Base-by-base conservation (phyloP, 2,888 invertebrate species). In the Pyrrhia umbra region DNA sequence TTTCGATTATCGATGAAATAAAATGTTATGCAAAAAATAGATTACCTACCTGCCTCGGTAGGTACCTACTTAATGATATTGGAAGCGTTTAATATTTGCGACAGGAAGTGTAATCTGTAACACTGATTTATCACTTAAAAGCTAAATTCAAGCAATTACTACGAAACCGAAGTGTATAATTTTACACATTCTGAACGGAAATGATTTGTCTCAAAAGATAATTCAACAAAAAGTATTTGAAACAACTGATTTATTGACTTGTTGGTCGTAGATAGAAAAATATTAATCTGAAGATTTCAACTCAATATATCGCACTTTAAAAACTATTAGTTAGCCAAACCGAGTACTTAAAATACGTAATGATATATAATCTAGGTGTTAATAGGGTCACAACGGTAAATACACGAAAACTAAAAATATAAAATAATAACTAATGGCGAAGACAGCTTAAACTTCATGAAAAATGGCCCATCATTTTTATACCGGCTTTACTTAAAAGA, bases 351-450 rank as follows among this genome's bases (percentile, higher is more conserved):
- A 60, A 76, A 61, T 61, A 47, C 54, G 51, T 72, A 68, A 75
- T 69, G 77, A 67, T 74, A 75, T 58, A 63, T 62, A 27, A 66
- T 56, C 57, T 46, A 40, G 18, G 61, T 68, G 78, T 75, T 77
- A 77, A 79, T 80, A 63, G 68, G 80, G 77, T 80, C 78, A 67
- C 64, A 72, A 72, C 80, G 79, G 80, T 80, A 80, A 80, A 78
- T 62, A 75, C 66, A 68, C 50, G 60, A 59, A 51, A 64, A 59
- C 56, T 50, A 66, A 66, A 78, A 76, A 72, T 68, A 71, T 75
- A 67, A 80, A 80, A 77, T 77, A 71, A 68, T 80, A 78, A 80
- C 46, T 64, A 72, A 79, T 79, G 72, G 80, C 27, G 79, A 8
- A 54, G 78, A 79, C 80, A 77, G 80, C 80, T 79, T 79, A 80